Conservation (phyloP, 2,888 invertebrate species). For the Rhopalosiphum nymphaeae region DNA sequence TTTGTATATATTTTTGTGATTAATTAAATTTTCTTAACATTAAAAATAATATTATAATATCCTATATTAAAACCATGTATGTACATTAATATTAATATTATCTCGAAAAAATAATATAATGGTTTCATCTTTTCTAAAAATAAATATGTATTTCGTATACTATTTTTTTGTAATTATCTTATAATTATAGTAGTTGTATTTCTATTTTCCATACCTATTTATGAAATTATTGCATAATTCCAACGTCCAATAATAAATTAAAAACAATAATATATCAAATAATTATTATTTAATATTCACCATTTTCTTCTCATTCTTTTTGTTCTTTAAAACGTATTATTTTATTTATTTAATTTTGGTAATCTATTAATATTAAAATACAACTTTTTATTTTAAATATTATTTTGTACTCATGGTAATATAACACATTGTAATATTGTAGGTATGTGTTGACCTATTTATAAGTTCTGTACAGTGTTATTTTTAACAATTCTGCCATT, state of each 20-base stretch:
- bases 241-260: neutral
- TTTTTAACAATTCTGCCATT: neutral
- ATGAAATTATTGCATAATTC: neutral
- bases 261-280: neutral
- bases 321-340: too few relatives aligned
- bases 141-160: neutral
- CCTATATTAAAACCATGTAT: neutral
- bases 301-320: neutral
- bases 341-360: neutral
- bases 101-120: neutral
- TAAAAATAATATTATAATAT: neutral
- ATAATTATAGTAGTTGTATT: too few relatives aligned
- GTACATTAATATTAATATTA: neutral
- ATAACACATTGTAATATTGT: neutral
- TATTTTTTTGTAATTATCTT: neutral
- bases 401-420: neutral
- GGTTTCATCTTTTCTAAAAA: neutral
- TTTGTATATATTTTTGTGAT: neutral
- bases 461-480: neutral
- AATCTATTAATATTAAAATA: neutral
- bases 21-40: neutral
- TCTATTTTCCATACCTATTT: too few relatives aligned
- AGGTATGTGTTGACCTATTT: slow-evolving; percentile 11
- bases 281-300: neutral
- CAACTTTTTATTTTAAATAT: neutral